A percentile compares a stretch with the other conserved stretches of the same genome.
phyloP scores from a whole-genome alignment of 2,113 vertebrate species.

The Fukomys damarensis region DNA sequence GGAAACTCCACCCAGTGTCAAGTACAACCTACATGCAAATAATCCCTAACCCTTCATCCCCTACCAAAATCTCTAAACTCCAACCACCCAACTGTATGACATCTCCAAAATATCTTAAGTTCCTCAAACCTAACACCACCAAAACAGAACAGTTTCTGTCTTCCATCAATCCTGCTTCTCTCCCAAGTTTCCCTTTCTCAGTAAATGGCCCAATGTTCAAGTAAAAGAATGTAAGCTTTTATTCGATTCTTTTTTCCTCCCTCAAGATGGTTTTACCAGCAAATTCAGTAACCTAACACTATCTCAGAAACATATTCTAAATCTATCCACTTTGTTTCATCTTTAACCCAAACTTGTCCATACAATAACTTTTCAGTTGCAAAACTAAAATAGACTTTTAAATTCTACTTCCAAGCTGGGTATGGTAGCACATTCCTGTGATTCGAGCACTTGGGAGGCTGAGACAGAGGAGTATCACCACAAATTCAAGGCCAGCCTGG shows the following conservation, averaged over 20 bases:
- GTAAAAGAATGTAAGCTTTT: neutral
- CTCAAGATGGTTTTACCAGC: neutral
- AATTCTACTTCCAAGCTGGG: neutral
- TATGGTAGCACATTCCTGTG: too few relatives aligned
- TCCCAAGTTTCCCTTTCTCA: neutral
- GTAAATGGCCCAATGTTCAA: neutral
- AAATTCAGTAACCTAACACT: slow-evolving; percentile 10
- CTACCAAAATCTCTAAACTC: neutral
- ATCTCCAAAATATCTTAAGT: neutral
- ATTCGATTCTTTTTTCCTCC: neutral
- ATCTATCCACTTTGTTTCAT: neutral
- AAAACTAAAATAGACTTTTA: neutral
- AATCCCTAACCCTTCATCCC: neutral
- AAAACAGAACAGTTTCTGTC: neutral
- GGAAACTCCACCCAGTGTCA: neutral
- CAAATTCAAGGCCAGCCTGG: too few relatives aligned
- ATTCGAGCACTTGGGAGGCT: too few relatives aligned
- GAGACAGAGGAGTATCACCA: too few relatives aligned
- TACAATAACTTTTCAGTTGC: neutral
- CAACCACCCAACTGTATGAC: neutral
- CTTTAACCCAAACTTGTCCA: slow-evolving; percentile 11
- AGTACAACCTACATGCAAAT: neutral
- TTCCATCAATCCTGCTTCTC: neutral
- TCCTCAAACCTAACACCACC: neutral
- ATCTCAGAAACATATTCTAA: slow-evolving; percentile 13